A percentile compares a stretch with the other conserved stretches of the same genome.
phyloP scores from a whole-genome alignment of 2,888 invertebrate genomes.

The Euplexia lucipara region DNA sequence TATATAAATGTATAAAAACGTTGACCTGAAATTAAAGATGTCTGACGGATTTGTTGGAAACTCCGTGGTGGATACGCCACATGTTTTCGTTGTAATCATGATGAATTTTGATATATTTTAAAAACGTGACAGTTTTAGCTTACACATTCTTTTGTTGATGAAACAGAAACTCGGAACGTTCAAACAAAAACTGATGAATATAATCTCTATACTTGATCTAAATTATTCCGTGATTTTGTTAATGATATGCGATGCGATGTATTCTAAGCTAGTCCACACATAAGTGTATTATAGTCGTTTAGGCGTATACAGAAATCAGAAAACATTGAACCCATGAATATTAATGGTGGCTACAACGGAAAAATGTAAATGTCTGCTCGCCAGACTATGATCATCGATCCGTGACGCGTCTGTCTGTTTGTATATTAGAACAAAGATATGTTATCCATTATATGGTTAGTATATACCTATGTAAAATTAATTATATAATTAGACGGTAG shows the following conservation, averaged over 20 bases:
- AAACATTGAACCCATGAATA: slow-evolving; percentile 70
- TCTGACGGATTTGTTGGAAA: slow-evolving; percentile 40
- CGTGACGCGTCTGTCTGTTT: slow-evolving; percentile 41
- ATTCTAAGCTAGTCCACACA: slow-evolving; percentile 33
- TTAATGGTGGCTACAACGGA: slow-evolving; percentile 68
- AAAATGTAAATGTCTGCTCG: slow-evolving; percentile 70
- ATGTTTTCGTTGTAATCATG: slow-evolving; percentile 18
- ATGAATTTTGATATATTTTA: slow-evolving; percentile 32
- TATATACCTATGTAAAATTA: background rate
- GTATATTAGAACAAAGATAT: slow-evolving; percentile 46
- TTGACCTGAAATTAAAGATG: slow-evolving; percentile 55
- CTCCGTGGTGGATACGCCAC: slow-evolving; percentile 12
- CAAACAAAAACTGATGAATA: slow-evolving; percentile 24
- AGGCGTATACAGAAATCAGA: slow-evolving; percentile 64
- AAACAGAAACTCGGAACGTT: slow-evolving; percentile 16
- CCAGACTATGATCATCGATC: slow-evolving; percentile 70
- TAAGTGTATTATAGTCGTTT: slow-evolving; percentile 27
- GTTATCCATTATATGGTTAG: slow-evolving; percentile 19
- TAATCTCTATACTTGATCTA: slow-evolving; percentile 34
- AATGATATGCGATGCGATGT: slow-evolving; percentile 27
- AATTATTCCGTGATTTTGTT: slow-evolving; percentile 36
- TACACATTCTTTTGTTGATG: slow-evolving; percentile 23
- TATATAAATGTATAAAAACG: slow-evolving; percentile 57
- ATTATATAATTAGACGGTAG: slow-evolving; percentile 27
- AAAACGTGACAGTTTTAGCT: slow-evolving; percentile 25